Evolutionary conservation across 2,113 vertebrate genomes (phyloP).

Genomic region (Nettapus auritus): DNA sequence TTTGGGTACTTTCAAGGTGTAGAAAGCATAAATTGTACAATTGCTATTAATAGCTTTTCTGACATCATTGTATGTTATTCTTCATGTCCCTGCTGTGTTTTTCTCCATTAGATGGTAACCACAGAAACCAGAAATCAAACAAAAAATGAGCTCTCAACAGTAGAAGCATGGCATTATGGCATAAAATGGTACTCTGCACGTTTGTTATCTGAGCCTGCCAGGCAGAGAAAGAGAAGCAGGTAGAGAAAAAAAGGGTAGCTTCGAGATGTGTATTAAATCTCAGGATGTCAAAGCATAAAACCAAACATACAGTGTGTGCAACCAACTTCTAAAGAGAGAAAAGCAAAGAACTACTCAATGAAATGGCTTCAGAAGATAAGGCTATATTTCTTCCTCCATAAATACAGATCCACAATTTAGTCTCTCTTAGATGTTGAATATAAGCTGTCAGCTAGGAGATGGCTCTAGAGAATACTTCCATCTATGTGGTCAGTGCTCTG

Average conservation of each 20-base stretch:
- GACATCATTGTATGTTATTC: not conserved
- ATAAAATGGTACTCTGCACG: not conserved
- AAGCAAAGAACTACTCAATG: not conserved
- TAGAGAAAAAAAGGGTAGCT: not conserved
- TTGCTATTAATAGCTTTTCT: not conserved
- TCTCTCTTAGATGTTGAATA: not conserved
- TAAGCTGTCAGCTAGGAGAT: not conserved
- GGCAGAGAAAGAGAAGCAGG: not conserved
- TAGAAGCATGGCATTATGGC: not conserved
- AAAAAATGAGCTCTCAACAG: not conserved
- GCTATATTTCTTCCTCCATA: not conserved
- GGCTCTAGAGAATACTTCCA: not conserved
- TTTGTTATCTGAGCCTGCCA: not conserved
- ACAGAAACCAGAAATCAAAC: constrained; percentile 22
- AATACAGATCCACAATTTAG: not conserved
- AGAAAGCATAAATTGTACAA: not conserved
- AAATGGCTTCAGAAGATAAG: not conserved
- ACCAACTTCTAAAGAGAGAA: not conserved
- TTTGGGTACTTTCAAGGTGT: not conserved
- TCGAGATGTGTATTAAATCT: not conserved
- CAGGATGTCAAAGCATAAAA: not conserved
- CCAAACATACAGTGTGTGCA: not conserved
- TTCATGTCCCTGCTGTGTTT: not conserved
- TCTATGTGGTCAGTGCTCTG: not conserved
- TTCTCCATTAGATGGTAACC: not conserved